These are phyloP conservation scores for Xestobium rufovillosum DNA, from an alignment of 2,888 invertebrate genomes.

Conservation along the genomic window DNA sequence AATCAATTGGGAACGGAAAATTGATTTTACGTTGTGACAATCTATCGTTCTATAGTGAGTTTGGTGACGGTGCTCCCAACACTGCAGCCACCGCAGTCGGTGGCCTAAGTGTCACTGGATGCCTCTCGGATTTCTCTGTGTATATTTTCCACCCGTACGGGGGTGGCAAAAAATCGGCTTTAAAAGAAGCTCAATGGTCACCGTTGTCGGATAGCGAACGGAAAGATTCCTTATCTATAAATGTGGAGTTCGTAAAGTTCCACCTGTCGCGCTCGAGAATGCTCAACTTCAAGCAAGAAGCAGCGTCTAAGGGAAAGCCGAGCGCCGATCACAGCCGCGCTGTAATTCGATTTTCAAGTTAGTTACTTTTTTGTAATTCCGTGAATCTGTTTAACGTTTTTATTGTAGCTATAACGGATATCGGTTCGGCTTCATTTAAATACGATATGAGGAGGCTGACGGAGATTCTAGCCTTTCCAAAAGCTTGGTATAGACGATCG, in stretches of 20 bases:
- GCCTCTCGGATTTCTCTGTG: slow-evolving; percentile 93
- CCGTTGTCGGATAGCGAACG: slow-evolving; percentile 81
- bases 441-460: slow-evolving; percentile 97
- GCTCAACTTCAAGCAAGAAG: slow-evolving; percentile 61
- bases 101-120: slow-evolving; percentile 90
- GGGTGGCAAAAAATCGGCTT: slow-evolving; percentile 72
- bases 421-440: slow-evolving; percentile 93
- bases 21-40: no score
- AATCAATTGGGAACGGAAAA: no score
- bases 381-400: slow-evolving; percentile 13
- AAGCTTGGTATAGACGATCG: slow-evolving; percentile 95
- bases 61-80: slow-evolving; percentile 43
- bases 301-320: slow-evolving; percentile 39
- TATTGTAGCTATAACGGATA: slow-evolving; percentile 79
- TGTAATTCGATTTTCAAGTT: slow-evolving; percentile 87
- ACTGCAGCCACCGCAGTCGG: slow-evolving; percentile 65
- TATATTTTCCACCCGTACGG: slow-evolving; percentile 99
- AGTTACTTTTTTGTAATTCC: slow-evolving; percentile 35
- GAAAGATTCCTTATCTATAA: slow-evolving; percentile 91
- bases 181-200: slow-evolving; percentile 78
- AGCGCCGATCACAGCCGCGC: slow-evolving; percentile 65
- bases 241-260: slow-evolving; percentile 95
- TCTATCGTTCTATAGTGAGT: no score
- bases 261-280: slow-evolving; percentile 88
- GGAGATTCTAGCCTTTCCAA: slow-evolving; percentile 95